Evolutionary conservation across 2,888 invertebrate species (phyloP).

Genomic region (Norana najaformis): DNA sequence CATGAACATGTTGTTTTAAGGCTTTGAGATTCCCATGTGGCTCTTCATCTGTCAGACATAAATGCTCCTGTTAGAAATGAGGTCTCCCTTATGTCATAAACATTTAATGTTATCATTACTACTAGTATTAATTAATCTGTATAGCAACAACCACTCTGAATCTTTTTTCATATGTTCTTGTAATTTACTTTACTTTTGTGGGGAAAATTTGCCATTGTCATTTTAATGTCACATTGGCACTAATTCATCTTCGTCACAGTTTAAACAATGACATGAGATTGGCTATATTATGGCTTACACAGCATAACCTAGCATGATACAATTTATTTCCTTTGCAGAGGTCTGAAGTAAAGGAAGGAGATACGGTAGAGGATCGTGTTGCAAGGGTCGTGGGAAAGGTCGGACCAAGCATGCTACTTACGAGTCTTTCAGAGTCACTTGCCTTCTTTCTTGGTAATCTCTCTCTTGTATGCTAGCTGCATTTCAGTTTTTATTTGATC

Average conservation of each 20-base stretch:
- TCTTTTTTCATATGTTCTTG: not conserved
- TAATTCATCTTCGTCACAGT: not conserved
- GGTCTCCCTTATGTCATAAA: too few relatives aligned
- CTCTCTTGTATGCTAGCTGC: not conserved
- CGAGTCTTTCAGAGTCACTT: slow-evolving; percentile 88
- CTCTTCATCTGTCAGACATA: too few relatives aligned
- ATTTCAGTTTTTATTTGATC: not conserved
- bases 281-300: not conserved
- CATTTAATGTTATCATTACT: too few relatives aligned
- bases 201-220: not conserved
- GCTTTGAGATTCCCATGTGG: too few relatives aligned
- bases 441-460: slow-evolving; percentile 86
- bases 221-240: not conserved
- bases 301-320: not conserved
- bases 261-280: not conserved
- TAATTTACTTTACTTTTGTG: too few relatives aligned
- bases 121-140: too few relatives aligned
- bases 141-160: not conserved
- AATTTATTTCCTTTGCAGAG: not conserved
- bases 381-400: slow-evolving; percentile 88
- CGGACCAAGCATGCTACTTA: slow-evolving; percentile 94
- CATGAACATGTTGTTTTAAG: too few relatives aligned
- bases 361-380: slow-evolving; percentile 83
- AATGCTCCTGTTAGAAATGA: too few relatives aligned
- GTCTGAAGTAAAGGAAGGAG: slow-evolving; percentile 64